Base-by-base conservation (phyloP, 2,113 vertebrate genomes). In the Takifugu flavidus region DNA sequence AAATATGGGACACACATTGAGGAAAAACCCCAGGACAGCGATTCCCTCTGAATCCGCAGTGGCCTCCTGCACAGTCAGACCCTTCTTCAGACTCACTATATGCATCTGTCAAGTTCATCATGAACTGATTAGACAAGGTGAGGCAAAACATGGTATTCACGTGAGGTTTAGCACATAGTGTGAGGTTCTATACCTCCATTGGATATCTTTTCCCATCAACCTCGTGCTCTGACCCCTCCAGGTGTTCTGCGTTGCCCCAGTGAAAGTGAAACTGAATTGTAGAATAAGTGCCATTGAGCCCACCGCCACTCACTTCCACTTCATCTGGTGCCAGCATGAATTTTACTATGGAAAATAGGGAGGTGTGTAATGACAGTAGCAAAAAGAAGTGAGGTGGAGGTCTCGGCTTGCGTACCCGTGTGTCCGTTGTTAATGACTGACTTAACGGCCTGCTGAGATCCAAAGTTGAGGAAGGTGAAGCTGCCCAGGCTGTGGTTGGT, bases 221-320 rank as follows among this genome's bases (percentile, higher is more conserved):
- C 0, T 2, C 68, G 77, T 93, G 91, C 67, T 92, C 91, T 0
- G 92, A 92, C 2, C 90, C 91, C 0, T 67, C 65, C 3, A 62
- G 44, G 4, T 56, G 15, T 0, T 62, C 39, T 1, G 20, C 53
- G 0, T 86, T 60, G 2, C 88, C 91, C 91, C 91, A 91, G 70
- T 92, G 91, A 46, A 93, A 59, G 68, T 91, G 90, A 49, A 93
- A 82, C 58, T 91, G 76, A 12, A 63, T 0, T 4, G 79, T 47
- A 5, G 65, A 68, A 50, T 92, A 93, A 0, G 1, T 28, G 1
- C 12, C 77, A 2, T 63, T 56, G 2, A 92, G 89, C n/a, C 82
- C 88, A 13, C 84, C 87, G 29, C 87, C 88, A 5, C 76, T 70
- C 52, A 90, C 58, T n/a, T 75, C 65, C 44, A 86, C 74, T 47